These are phyloP conservation scores for Phrynosoma platyrhinos DNA, from an alignment of 2,113 vertebrate species.

Conservation along the genomic window DNA sequence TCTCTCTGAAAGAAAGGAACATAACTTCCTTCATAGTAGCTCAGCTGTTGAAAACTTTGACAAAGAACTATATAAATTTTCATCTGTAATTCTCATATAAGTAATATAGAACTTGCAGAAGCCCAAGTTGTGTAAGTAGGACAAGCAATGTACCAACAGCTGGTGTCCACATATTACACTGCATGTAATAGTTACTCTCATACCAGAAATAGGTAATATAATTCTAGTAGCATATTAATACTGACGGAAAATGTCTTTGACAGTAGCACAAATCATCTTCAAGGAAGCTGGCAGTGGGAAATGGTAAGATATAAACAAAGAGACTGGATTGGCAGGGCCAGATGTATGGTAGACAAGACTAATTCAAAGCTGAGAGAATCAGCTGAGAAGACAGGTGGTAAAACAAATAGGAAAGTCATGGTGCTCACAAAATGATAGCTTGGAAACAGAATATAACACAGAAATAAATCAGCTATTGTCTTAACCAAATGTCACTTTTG, in stretches of 20 bases:
- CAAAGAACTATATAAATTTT: neutral
- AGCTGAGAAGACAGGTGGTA: neutral
- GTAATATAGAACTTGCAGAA: neutral
- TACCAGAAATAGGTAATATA: neutral
- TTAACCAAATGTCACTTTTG: neutral
- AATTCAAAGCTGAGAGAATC: neutral
- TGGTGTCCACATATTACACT: neutral
- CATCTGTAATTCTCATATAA: neutral
- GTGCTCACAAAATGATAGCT: neutral
- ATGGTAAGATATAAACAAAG: constrained; percentile 7
- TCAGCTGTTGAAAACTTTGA: neutral
- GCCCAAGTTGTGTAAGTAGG: neutral
- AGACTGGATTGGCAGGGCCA: constrained; percentile 11
- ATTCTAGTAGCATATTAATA: constrained; percentile 2
- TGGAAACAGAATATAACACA: neutral
- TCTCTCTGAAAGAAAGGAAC: neutral
- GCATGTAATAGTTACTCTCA: neutral
- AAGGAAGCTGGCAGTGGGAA: neutral
- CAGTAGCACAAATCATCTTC: accelerated
- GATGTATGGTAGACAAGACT: neutral
- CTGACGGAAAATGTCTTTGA: accelerated
- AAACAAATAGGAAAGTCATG: neutral
- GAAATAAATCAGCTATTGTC: neutral
- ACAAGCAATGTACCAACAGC: accelerated
- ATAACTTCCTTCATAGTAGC: neutral